These are phyloP conservation scores for Cheilosia vernalis DNA, from an alignment of 2,888 invertebrate genomes.

Conservation along the genomic window DNA sequence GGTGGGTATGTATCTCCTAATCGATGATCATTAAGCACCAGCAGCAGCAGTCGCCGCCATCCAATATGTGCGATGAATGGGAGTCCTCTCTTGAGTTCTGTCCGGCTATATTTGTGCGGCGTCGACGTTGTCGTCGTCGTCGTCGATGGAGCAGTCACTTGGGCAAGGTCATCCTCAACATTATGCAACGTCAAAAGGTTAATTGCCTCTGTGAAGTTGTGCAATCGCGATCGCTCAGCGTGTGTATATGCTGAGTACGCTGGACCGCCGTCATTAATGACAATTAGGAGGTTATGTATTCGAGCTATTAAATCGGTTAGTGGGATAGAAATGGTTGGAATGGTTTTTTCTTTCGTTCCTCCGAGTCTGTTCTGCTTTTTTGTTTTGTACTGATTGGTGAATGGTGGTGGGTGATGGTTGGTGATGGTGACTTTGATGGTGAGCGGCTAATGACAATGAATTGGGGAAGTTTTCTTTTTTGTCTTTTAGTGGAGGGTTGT, in stretches of 20 bases:
- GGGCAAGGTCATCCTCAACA: constrained; percentile 68
- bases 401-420: too few species aligned
- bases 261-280: constrained; percentile 70
- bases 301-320: constrained; percentile 69
- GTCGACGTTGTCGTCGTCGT: not conserved
- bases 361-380: not conserved
- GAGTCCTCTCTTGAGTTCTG: constrained; percentile 52
- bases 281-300: constrained; percentile 74
- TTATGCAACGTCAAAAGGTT: constrained; percentile 74
- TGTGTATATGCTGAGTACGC: constrained; percentile 9
- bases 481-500: not conserved
- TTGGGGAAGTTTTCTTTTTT: constrained; percentile 16
- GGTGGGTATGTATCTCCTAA: constrained; percentile 20
- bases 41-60: constrained; percentile 7
- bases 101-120: constrained; percentile 5
- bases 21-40: constrained; percentile 57
- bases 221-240: constrained; percentile 35
- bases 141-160: constrained; percentile 53
- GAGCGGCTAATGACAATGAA: constrained; percentile 41
- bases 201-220: constrained; percentile 65
- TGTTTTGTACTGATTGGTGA: not conserved
- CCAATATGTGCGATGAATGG: constrained; percentile 35
- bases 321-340: constrained; percentile 44
- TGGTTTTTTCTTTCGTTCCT: not conserved
- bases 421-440: not conserved